Evolutionary conservation across 2,113 vertebrate genomes (phyloP).

Genomic region (Cromileptes altivelis): DNA sequence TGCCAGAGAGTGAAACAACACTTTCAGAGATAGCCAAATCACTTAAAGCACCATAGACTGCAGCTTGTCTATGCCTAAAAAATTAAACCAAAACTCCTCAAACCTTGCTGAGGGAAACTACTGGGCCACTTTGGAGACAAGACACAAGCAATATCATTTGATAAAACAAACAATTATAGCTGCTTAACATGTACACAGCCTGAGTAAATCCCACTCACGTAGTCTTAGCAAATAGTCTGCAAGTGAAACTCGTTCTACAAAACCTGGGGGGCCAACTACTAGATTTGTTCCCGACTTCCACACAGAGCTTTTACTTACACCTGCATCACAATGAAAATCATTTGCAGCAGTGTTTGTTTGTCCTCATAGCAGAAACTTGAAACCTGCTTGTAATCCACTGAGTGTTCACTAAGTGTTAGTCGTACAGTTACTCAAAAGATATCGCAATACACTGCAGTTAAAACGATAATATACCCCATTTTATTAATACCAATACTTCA

Average conservation of each 20-base stretch:
- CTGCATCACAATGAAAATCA: background rate
- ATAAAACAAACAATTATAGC: constrained; percentile 24
- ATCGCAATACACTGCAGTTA: too few species aligned
- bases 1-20: constrained; percentile 65
- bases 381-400: background rate
- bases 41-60: constrained; percentile 46
- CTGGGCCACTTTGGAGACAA: background rate
- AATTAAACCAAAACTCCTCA: constrained; percentile 2
- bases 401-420: too few species aligned
- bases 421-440: too few species aligned
- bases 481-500: too few species aligned
- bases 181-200: background rate
- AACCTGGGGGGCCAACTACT: background rate
- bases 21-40: constrained; percentile 53
- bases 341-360: background rate
- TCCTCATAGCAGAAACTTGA: background rate
- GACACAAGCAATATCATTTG: background rate
- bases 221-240: background rate
- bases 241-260: background rate
- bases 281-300: background rate
- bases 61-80: constrained; percentile 5
- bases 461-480: too few species aligned
- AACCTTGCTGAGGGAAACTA: background rate
- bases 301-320: background rate
- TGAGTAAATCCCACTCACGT: background rate